Evolutionary conservation across 2,113 vertebrate genomes (phyloP).

Genomic region (Puma concolor): DNA sequence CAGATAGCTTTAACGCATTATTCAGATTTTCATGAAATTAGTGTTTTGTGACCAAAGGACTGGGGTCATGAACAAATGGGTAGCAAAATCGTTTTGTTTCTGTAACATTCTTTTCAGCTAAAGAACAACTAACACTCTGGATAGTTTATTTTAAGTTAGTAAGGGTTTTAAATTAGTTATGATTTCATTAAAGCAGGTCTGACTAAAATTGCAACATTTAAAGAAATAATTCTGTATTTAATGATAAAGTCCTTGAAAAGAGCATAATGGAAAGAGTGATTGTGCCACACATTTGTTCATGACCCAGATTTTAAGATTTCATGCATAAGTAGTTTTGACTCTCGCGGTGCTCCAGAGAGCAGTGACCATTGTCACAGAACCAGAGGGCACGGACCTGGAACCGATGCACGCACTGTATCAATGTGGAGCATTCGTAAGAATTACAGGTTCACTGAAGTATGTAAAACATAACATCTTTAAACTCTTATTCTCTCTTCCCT

Average conservation of each 20-base stretch:
- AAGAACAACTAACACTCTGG: not conserved
- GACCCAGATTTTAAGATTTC: conserved; percentile 30
- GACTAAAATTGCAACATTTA: conserved; percentile 3
- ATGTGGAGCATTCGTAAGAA: not conserved
- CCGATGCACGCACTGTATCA: not conserved
- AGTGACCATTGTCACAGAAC: not conserved
- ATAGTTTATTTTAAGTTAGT: conserved; percentile 25
- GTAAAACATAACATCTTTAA: not conserved
- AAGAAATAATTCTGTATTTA: not conserved
- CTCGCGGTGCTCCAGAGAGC: not conserved
- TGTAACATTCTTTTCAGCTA: not conserved
- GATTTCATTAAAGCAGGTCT: not conserved
- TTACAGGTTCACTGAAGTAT: not conserved
- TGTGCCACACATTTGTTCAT: not conserved
- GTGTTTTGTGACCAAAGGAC: conserved; percentile 2
- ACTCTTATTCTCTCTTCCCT: not conserved
- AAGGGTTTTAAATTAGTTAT: not conserved
- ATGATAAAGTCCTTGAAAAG: conserved; percentile 28
- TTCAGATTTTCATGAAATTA: not conserved
- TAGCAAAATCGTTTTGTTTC: conserved; percentile 38
- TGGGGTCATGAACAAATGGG: not conserved
- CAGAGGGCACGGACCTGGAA: not conserved
- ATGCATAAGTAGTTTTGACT: not conserved
- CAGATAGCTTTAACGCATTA: not conserved
- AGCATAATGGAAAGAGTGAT: not conserved